Evolutionary conservation across 2,113 vertebrate species (phyloP), one percentile per base, ranked within the genome.

Genomic region (Neolamprologus longior): DNA sequence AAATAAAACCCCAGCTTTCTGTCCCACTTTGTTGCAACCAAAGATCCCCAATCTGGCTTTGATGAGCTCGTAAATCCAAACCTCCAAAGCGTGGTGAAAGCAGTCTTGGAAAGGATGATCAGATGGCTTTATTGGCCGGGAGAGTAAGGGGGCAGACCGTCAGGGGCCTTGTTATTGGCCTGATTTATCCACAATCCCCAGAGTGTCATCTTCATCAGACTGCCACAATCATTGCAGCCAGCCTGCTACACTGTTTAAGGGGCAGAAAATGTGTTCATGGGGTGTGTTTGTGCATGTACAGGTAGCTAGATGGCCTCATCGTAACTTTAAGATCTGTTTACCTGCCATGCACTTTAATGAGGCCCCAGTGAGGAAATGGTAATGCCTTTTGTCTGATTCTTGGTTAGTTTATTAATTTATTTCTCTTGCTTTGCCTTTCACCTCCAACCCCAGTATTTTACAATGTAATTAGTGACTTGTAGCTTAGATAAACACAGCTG

Each of bases 1-100:
- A 71, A 90, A 85, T 80, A 68, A 91, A 84, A 86, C 84, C 73
- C 21, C 47, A 79, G 31, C 89, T 93, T 90, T 95, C 92, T 90
- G 93, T 89, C 90, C 82, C 53, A 57, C 90, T 92, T 92, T 94
- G 91, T 92, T 87, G 87, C 79, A 8, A 81, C 55, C 14, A 90
- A 86, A 89, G 80, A 88, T 88, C 86, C 89, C 84, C 91, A 91
- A 90, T 93, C 91, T 92, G 94, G 86, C 85, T 95, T 93, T 95
- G 93, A 96, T 95, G 93, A 95, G 90, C 89, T 92, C 91, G 80
- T 96, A 96, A 96, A 96, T 94, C 90, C 88, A 71, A 61, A 73
- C 57, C 31, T 61, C 83, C n/a, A n/a, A 66, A 90, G 87, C 81
- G 26, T 3, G 71, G 42, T 5, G 85, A 82, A 89, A 89, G 90